Evolutionary conservation across 53 echinoderm and acorn worm species (phyloP).

Genomic region (Holothuria leucospilota): DNA sequence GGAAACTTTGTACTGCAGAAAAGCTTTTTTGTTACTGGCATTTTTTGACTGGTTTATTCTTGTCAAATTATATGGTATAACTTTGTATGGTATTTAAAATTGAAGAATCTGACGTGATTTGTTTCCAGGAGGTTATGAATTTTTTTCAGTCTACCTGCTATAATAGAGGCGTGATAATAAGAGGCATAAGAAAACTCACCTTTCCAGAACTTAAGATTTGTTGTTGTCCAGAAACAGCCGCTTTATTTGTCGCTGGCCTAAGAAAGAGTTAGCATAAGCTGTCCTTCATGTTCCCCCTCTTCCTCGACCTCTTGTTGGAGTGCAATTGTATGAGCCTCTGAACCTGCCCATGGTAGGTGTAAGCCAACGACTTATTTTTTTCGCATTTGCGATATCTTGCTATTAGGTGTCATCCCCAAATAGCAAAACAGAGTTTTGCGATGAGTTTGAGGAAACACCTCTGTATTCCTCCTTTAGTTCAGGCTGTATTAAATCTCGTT

Average conservation of each 20-base stretch:
- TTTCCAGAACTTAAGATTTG: constrained; percentile 10
- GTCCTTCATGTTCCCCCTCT: no score
- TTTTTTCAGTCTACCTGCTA: constrained; percentile 31
- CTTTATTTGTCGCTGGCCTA: constrained; percentile 54
- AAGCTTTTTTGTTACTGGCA: not conserved
- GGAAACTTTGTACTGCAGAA: not conserved
- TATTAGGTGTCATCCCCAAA: constrained; percentile 36
- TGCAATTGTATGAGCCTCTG: not conserved
- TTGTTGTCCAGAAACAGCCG: constrained; percentile 11
- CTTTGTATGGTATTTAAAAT: constrained; percentile 47
- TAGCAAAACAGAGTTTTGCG: constrained; percentile 29
- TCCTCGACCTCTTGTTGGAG: no score
- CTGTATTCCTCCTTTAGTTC: constrained; percentile 31
- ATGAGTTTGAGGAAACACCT: not conserved
- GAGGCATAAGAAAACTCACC: constrained; percentile 9
- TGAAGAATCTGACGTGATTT: no score
- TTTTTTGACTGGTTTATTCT: not conserved
- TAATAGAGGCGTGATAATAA: not conserved
- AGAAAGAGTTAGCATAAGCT: not conserved
- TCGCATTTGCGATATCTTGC: constrained; percentile 34
- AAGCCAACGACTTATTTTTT: constrained; percentile 21
- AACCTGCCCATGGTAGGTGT: constrained; percentile 21
- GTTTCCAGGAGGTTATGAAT: constrained; percentile 14
- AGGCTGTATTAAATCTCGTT: constrained; percentile 32
- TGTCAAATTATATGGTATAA: constrained; percentile 55